These are phyloP conservation scores for Batillaria attramentaria DNA, from an alignment of 1,140 invertebrate genomes.

Conservation along the genomic window DNA sequence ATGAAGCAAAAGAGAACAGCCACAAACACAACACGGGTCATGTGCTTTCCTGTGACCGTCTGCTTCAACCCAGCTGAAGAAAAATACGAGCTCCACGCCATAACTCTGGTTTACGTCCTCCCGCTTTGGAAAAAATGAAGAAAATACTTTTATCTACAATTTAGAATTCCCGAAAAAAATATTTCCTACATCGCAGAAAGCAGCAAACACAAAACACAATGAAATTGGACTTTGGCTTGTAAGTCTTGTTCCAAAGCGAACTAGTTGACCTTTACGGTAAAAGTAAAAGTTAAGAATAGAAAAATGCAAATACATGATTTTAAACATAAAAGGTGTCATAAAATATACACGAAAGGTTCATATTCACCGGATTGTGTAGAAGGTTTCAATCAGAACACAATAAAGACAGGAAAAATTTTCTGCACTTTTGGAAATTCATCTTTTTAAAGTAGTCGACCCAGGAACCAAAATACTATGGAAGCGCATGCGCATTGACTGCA, in stretches of 20 bases:
- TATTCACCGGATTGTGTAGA: background rate
- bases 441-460: background rate
- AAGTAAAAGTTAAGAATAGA: background rate
- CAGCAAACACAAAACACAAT: background rate
- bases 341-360: background rate
- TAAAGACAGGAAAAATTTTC: background rate
- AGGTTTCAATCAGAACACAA: background rate
- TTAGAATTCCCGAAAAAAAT: background rate
- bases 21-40: too few relatives aligned
- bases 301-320: background rate
- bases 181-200: background rate
- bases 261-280: too few relatives aligned
- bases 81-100: too few relatives aligned
- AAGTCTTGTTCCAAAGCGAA: background rate
- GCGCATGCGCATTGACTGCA: background rate
- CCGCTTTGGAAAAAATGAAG: background rate
- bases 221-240: background rate
- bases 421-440: background rate
- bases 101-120: background rate
- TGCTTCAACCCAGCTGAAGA: too few relatives aligned
- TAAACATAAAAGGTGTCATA: background rate
- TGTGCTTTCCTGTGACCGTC: too few relatives aligned
- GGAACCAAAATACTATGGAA: slow-evolving; percentile 7
- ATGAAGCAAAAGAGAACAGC: too few relatives aligned
- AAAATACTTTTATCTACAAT: background rate